These are phyloP conservation scores for Tachina lurida DNA, from an alignment of 2,888 invertebrate genomes.

Conservation along the genomic window DNA sequence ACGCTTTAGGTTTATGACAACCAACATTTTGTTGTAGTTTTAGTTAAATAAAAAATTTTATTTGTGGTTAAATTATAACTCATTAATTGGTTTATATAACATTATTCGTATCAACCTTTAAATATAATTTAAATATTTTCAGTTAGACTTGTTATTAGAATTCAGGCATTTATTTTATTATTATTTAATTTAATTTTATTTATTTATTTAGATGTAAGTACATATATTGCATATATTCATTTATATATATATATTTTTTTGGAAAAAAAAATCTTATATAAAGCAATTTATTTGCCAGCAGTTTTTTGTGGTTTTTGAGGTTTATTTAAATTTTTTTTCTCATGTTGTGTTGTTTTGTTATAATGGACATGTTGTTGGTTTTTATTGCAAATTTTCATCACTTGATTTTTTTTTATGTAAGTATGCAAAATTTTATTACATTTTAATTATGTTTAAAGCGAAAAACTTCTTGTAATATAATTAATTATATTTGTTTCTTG, in stretches of 20 bases:
- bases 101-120: slow-evolving; percentile 73
- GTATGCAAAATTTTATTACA: slow-evolving; percentile 73
- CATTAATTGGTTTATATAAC: slow-evolving; percentile 30
- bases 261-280: background rate
- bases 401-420: background rate
- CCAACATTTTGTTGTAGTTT: background rate
- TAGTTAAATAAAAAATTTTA: slow-evolving; percentile 5
- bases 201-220: no score
- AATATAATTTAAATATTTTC: slow-evolving; percentile 75
- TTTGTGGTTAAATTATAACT: slow-evolving; percentile 28
- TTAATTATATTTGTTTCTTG: slow-evolving; percentile 60
- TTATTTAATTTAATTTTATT: slow-evolving; percentile 38
- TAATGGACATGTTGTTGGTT: slow-evolving; percentile 23
- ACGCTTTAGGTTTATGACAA: background rate
- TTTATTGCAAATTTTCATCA: slow-evolving; percentile 45
- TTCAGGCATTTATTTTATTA: slow-evolving; percentile 69
- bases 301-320: slow-evolving; percentile 57
- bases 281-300: slow-evolving; percentile 28
- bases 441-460: slow-evolving; percentile 73
- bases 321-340: slow-evolving; percentile 34
- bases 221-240: background rate
- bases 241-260: slow-evolving; percentile 43
- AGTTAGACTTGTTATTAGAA: background rate
- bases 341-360: slow-evolving; percentile 30
- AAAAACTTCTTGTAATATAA: slow-evolving; percentile 72